Evolutionary conservation across 2,113 vertebrate species (phyloP).

Genomic region (Paralichthys olivaceus): DNA sequence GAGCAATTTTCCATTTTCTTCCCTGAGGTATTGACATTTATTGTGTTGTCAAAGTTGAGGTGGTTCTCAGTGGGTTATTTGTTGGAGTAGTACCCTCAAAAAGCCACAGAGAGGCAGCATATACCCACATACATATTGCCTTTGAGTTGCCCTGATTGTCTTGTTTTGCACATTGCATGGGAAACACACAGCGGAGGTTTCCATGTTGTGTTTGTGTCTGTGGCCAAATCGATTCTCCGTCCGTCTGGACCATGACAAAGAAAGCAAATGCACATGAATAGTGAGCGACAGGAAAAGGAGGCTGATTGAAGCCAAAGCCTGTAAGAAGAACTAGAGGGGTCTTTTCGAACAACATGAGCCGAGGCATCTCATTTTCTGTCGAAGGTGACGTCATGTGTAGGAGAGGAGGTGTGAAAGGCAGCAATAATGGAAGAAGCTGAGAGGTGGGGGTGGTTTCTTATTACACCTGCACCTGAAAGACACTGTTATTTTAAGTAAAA

Average conservation of each 20-base stretch:
- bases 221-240: constrained; percentile 17
- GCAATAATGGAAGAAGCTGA: constrained; percentile 30
- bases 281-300: constrained; percentile 5
- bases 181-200: constrained; percentile 45
- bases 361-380: constrained; percentile 62
- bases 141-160: neutral
- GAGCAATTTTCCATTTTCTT: too few species aligned
- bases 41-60: neutral
- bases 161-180: constrained; percentile 40
- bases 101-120: constrained; percentile 54
- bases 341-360: constrained; percentile 35
- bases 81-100: neutral
- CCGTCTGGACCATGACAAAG: neutral
- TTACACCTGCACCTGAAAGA: constrained; percentile 54
- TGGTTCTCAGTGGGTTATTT: neutral
- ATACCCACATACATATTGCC: neutral
- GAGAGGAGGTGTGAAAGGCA: constrained; percentile 57
- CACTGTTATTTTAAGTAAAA: constrained; percentile 28
- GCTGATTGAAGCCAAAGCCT: constrained; percentile 8
- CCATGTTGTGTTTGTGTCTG: constrained; percentile 27
- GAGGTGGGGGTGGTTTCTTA: constrained; percentile 28
- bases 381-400: constrained; percentile 67
- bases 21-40: neutral
- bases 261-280: constrained; percentile 3
- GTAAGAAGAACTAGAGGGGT: constrained; percentile 3